Conservation (phyloP, 2,113 vertebrate genomes). For the Trematocara zebra region DNA sequence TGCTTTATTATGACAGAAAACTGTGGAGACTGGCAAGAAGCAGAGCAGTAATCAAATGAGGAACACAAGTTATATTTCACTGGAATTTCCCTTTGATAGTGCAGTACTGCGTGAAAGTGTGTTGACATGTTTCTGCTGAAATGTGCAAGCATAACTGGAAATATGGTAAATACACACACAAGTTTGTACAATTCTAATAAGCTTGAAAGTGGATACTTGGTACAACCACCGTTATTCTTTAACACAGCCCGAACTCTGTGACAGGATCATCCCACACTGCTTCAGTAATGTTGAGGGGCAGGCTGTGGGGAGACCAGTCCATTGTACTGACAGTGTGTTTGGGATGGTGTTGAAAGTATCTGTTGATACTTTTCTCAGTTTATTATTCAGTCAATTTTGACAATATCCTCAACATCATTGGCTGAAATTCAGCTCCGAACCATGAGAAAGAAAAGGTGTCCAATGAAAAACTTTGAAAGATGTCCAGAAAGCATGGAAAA, state of each 20-base stretch:
- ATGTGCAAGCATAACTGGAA: neutral
- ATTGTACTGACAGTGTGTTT: neutral
- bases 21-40: neutral
- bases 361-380: neutral
- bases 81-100: neutral
- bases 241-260: neutral
- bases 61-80: neutral
- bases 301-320: neutral
- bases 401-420: neutral
- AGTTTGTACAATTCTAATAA: neutral
- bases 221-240: rapidly evolving
- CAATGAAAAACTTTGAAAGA: neutral
- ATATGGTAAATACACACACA: neutral
- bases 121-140: neutral
- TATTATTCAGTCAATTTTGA: neutral
- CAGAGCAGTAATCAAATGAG: neutral
- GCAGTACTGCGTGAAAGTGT: neutral
- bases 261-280: neutral
- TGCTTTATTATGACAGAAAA: neutral
- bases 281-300: neutral
- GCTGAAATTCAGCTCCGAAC: neutral
- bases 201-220: neutral
- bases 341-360: neutral
- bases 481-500: neutral
- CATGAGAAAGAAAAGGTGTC: neutral